Percentiles rank a stretch among this genome's conserved stretches.
Conservation (phyloP, 2,113 vertebrate species). For the Riparia riparia region DNA sequence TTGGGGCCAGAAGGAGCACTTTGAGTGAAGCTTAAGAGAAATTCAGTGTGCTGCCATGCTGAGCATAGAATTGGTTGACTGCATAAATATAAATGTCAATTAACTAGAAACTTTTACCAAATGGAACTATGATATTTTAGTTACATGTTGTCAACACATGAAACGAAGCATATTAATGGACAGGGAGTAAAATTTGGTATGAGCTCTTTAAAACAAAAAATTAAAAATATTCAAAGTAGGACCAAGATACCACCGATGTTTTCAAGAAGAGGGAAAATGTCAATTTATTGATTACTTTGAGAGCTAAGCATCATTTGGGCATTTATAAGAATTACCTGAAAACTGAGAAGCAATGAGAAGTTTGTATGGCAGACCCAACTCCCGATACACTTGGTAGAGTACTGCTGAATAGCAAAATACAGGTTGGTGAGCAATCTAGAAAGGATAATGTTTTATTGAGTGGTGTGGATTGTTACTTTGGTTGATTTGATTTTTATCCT, state of each 20-base stretch:
- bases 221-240: not conserved
- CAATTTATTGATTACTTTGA: slow-evolving; percentile 36
- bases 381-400: not conserved
- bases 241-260: not conserved
- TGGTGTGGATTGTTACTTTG: not conserved
- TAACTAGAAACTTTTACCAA: slow-evolving; percentile 8
- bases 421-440: not conserved
- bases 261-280: not conserved
- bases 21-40: slow-evolving; percentile 25
- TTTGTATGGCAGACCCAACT: not conserved
- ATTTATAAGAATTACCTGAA: not conserved
- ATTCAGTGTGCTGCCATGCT: not conserved
- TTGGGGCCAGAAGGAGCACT: not conserved
- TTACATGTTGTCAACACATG: not conserved
- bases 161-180: not conserved
- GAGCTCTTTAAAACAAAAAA: not conserved
- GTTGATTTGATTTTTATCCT: slow-evolving; percentile 32
- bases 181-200: not conserved
- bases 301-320: slow-evolving; percentile 7
- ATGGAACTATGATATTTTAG: not conserved
- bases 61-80: slow-evolving; percentile 8
- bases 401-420: not conserved
- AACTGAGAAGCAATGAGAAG: not conserved
- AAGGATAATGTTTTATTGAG: not conserved
- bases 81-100: slow-evolving; percentile 38